Evolutionary conservation across 2,797 vertebrate genomes (phyloP), one percentile per base, ranked within the genome.

Genomic region (Crossoptilon crossoptilon): DNA sequence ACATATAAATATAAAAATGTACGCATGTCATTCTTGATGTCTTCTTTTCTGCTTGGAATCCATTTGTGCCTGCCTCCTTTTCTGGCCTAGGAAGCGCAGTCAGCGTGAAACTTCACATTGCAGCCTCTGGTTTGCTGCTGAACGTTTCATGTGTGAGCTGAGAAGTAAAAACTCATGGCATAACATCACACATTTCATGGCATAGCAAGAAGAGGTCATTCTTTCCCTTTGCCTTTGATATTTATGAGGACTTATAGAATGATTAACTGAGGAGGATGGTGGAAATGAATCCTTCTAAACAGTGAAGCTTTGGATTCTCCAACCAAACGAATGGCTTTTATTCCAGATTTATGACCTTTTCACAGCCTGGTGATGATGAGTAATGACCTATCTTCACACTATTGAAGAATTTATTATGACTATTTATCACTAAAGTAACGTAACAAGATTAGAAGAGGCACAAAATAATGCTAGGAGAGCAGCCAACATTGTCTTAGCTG

Each of bases 281-380:
- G 82, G 94, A 96, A 96, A 97, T 97, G 96, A 97, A 97, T 97
- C 95, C 92, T 96, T 96, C 93, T 74, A 37, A 94, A 84, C 39
- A 88, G 84, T 29, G 17, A 96, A 85, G 96, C 92, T 94, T 80
- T 91, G 95, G 96, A 94, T 94, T 95, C 96, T 96, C 94, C 87
- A 91, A 89, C 87, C 88, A 94, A 96, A 97, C 0, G 27, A 96
- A 96, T 96, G 96, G 94, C 92, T 94, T 91, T 91, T 56, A n/a
- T 68, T 95, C 70, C 74, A 87, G 96, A 97, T 97, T 97, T 97
- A 97, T 92, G 95, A 33, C 75, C 93, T 92, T 66, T 84, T 76
- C 72, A 33, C 60, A 94, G 87, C 88, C 92, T 84, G 86, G 70
- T 71, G 83, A 80, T 80, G 93, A 90, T 92, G 91, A 97, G 76